phyloP scores from a whole-genome alignment of 2,888 invertebrate species.

The Ethmia dodecea region DNA sequence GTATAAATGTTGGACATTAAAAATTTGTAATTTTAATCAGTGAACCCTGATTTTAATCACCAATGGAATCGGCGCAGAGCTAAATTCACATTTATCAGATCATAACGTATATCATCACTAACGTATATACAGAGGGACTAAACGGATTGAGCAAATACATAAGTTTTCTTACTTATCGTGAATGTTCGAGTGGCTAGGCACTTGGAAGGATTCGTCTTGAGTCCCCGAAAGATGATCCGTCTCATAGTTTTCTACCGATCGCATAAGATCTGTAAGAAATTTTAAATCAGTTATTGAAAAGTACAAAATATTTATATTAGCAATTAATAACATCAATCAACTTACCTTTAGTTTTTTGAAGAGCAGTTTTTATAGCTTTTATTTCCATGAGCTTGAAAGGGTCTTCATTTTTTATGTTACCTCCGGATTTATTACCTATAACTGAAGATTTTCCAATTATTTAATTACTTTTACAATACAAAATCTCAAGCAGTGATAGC shows the following conservation, averaged over 20 bases:
- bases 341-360: constrained; percentile 68
- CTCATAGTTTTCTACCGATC: constrained; percentile 67
- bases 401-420: constrained; percentile 65
- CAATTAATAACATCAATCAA: background rate
- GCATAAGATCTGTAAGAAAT: constrained; percentile 55
- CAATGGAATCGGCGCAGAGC: too few relatives aligned
- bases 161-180: constrained; percentile 55
- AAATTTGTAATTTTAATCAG: too few relatives aligned
- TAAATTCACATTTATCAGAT: too few relatives aligned
- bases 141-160: background rate
- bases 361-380: constrained; percentile 65
- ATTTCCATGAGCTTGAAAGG: constrained; percentile 72
- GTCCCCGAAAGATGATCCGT: constrained; percentile 44
- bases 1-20: too few relatives aligned
- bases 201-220: constrained; percentile 56
- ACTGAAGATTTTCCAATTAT: too few relatives aligned
- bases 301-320: too few relatives aligned
- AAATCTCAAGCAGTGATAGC: too few relatives aligned
- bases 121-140: too few relatives aligned
- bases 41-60: too few relatives aligned
- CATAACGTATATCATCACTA: too few relatives aligned
- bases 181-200: constrained; percentile 58
- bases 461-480: too few relatives aligned
- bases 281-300: too few relatives aligned
- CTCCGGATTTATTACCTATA: constrained; percentile 52